Base-by-base conservation (phyloP, 2,113 vertebrate species). In the Glaucomys volans region DNA sequence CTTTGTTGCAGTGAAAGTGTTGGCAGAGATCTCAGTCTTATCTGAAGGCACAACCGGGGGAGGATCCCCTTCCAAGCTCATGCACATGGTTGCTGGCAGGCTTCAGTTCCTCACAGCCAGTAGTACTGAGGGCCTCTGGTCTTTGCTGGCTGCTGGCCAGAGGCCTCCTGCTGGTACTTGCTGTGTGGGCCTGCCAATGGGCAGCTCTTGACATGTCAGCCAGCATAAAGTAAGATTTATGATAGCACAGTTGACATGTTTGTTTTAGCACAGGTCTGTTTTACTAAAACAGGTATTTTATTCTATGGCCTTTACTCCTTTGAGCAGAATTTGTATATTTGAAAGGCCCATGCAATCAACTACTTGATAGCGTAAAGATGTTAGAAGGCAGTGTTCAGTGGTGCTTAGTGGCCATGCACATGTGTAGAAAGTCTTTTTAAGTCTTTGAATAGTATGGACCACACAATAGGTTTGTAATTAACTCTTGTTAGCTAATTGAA, bases 361-460 rank as follows among this genome's bases (percentile, higher is more conserved):
- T 74, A 35, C 12, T 42, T 54, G n/a, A 13, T 87, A 69, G 75
- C 44, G 17, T 57, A 64, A 97, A 71, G 18, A 37, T 64, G 5
- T 47, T 44, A 69, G 50, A 64, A 40, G 28, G 26, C 52, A 24
- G 7, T 64, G 9, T 88, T 85, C 67, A 54, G 1, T 42, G 28
- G 7, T 64, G 9, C 85, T 85, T 74, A 54, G 1, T 35, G 52
- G 5, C 3, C 44, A 44, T 26, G 13, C 28, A 30, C 4, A 37
- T 66, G 47, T 80, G 89, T 95, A 66, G 32, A 90, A 71, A 85
- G 14, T n/a, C 28, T 90, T 88, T 91, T 30, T 57, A 80, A 50
- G 8, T 87, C 66, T 94, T 76, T 17, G n/a, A 82, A 17, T 57
- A 44, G 6, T 54, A 16, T 4, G 79, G 76, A 83, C 3, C 52